These are phyloP conservation scores for Luehdorfia chinensis DNA, from an alignment of 1,140 invertebrate species.

Conservation along the genomic window DNA sequence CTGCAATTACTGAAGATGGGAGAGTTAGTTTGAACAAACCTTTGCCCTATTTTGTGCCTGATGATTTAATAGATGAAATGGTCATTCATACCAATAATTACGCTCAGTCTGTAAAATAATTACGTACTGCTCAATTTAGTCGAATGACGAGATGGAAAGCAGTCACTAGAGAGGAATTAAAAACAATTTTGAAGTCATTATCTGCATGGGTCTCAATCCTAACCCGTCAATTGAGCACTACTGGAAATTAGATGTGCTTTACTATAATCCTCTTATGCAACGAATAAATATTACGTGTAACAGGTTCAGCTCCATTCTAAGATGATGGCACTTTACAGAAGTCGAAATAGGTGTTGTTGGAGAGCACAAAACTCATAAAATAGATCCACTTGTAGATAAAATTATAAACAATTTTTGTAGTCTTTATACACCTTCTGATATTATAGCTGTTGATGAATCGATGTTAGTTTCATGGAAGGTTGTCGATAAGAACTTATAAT, in stretches of 20 bases:
- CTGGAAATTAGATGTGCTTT: constrained; percentile 24
- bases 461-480: no score
- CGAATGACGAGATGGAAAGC: constrained; percentile 25
- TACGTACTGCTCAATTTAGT: constrained; percentile 19
- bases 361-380: no score
- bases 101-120: constrained; percentile 21
- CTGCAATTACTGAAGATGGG: no score
- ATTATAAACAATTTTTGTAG: no score
- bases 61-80: constrained; percentile 22
- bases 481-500: no score
- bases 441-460: no score
- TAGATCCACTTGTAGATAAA: constrained; percentile 22
- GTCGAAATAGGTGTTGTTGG: constrained; percentile 24
- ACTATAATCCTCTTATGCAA: constrained; percentile 24
- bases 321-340: constrained; percentile 26
- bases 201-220: constrained; percentile 26
- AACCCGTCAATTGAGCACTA: constrained; percentile 29
- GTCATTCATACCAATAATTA: no score
- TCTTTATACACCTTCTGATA: constrained; percentile 1
- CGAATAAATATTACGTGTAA: constrained; percentile 28
- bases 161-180: constrained; percentile 26
- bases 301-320: constrained; percentile 20
- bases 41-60: no score
- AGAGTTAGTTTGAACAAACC: no score
- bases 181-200: constrained; percentile 28